Conservation (phyloP, 2,797 vertebrate genomes). For the Hirundo rustica region DNA sequence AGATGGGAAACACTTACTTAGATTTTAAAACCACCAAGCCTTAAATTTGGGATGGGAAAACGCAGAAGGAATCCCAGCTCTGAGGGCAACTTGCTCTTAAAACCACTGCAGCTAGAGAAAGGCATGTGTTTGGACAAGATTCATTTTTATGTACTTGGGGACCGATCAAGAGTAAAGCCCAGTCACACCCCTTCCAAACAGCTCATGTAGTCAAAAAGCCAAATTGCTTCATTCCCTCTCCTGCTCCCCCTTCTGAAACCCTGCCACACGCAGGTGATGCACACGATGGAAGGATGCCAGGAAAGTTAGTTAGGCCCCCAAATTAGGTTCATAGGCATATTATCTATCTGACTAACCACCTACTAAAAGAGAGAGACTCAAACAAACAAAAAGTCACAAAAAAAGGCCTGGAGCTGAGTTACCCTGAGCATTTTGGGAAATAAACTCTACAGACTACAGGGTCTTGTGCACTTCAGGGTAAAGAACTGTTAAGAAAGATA, state of each 20-base stretch:
- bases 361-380: neutral
- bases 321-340: neutral
- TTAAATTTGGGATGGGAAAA: conserved; percentile 27
- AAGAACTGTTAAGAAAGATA: neutral
- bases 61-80: neutral
- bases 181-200: neutral
- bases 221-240: neutral
- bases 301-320: neutral
- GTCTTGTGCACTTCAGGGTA: neutral
- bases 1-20: neutral
- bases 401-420: neutral
- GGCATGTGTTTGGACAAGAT: neutral
- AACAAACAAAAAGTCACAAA: neutral
- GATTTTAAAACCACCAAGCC: neutral
- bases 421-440: neutral
- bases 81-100: neutral
- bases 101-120: neutral
- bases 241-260: neutral
- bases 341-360: neutral
- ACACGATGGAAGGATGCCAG: neutral
- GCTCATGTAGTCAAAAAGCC: neutral
- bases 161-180: neutral
- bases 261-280: neutral
- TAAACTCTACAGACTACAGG: neutral
- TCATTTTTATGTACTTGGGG: neutral